These are phyloP conservation scores for Mesopsocus fuscifrons DNA, from an alignment of 2,888 invertebrate species.

Conservation along the genomic window DNA sequence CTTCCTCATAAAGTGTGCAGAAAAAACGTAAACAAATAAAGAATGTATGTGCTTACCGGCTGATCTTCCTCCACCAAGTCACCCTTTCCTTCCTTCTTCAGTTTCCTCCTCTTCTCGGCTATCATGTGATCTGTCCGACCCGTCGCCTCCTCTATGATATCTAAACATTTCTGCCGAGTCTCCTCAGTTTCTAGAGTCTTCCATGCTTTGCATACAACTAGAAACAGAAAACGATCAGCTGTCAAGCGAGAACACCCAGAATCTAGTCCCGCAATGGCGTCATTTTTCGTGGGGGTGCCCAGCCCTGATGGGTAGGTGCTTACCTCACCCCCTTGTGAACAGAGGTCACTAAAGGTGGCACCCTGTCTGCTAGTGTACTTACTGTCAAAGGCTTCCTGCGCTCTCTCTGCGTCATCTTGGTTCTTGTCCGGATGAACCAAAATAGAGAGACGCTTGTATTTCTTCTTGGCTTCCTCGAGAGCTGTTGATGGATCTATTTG, in stretches of 20 bases:
- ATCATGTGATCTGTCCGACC: constrained; percentile 87
- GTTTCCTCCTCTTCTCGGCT: constrained; percentile 82
- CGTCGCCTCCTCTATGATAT: constrained; percentile 93
- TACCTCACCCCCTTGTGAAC: no score
- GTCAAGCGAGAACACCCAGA: no score
- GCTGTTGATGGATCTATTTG: constrained; percentile 80
- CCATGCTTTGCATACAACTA: constrained; percentile 83
- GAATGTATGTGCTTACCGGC: constrained; percentile 29
- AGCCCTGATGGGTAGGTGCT: no score
- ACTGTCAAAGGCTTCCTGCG: constrained; percentile 80
- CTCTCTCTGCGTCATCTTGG: constrained; percentile 83
- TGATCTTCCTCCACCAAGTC: constrained; percentile 75
- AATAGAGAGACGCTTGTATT: constrained; percentile 88
- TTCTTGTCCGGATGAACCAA: constrained; percentile 99
- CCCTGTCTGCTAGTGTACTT: constrained; percentile 17
- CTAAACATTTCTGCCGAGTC: constrained; percentile 80
- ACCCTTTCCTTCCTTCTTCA: constrained; percentile 73
- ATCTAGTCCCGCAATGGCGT: no score
- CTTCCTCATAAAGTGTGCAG: no score
- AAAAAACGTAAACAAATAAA: no score
- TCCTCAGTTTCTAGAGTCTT: constrained; percentile 90
- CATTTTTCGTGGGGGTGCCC: no score
- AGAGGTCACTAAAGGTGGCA: no score
- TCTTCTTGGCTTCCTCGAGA: constrained; percentile 87
- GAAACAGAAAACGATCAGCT: constrained; percentile 18